A percentile compares a stretch with the other conserved stretches of the same genome.
phyloP scores from a whole-genome alignment of 2,888 invertebrate species.

The Cephus pygmeus region DNA sequence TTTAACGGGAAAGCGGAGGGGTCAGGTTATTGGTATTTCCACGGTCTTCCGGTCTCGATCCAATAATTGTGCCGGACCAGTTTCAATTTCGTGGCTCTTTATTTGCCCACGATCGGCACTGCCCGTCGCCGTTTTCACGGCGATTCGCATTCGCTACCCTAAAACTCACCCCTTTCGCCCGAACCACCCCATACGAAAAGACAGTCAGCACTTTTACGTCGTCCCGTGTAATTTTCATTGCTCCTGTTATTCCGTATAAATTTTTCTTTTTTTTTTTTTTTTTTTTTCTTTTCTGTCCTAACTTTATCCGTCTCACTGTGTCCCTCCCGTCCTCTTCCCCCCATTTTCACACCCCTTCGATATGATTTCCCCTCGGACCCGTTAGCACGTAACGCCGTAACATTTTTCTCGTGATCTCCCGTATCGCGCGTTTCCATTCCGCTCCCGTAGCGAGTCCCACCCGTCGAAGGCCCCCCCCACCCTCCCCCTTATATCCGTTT shows the following conservation, averaged over 20 bases:
- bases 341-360: not conserved
- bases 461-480: not conserved
- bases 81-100: constrained; percentile 29
- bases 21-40: not conserved
- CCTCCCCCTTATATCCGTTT: not conserved
- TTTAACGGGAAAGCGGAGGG: not conserved
- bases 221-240: not conserved
- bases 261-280: not conserved
- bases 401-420: not conserved
- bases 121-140: not conserved
- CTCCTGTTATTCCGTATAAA: not conserved
- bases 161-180: not conserved
- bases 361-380: not conserved
- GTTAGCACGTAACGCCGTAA: not conserved
- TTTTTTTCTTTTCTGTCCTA: too few species aligned
- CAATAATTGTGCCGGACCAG: constrained; percentile 21
- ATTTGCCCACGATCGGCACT: constrained; percentile 15
- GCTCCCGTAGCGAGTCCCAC: not conserved
- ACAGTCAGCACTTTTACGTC: not conserved
- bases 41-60: constrained; percentile 12
- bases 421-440: not conserved
- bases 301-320: not conserved
- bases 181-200: not conserved
- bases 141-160: not conserved
- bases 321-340: not conserved